Evolutionary conservation across 2,888 invertebrate species (phyloP), one percentile per base, ranked within the genome.

Genomic region (Brenthis ino): DNA sequence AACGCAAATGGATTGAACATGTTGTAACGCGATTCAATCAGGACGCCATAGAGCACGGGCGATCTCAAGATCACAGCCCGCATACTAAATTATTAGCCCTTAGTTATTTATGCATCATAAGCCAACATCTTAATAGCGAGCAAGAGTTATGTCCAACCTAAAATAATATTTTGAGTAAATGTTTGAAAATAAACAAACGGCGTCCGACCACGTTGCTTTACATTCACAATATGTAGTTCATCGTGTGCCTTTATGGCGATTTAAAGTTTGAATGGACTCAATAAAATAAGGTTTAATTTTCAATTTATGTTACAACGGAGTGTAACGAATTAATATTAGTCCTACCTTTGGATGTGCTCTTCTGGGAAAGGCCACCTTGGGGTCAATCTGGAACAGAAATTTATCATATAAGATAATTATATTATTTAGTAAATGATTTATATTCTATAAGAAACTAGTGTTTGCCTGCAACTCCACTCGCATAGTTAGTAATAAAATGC

Each of bases 361-460:
- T 94, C 99, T 96, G 82, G 99, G 99, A 94, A 99, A 99, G 91
- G 99, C 99, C 94, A 99, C 98, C 96, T 99, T 99, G 82, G 99
- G 99, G 94, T 99, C 99, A 95, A 99, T 99, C 99, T 99, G 97
- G 76, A 96, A 89, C 85, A 80, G 93, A 89, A 89, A 82, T 76
- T 71, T 65, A 72, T 65, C 51, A 24, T 16, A 57, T 54, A 20
- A 20, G 56, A 43, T n/a, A 53, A 57, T 37, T 13, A 11, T 63
- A 47, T 16, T 20, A 33, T 43, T 33, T 13, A 33, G 43, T 54
- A 37, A 37, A 37, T 37, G 0, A 37, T 37, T 37, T 43, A 11
- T 11, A 11, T 43, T 43, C 11, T 43, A 11, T 11, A 43, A 43
- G 37, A 43, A 43, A 43, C 8, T 43, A 43, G 2, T 11, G 37